Percentiles rank a stretch among this genome's conserved stretches.
Conservation (phyloP, 2,797 vertebrate genomes). For the Oryzias sinensis region DNA sequence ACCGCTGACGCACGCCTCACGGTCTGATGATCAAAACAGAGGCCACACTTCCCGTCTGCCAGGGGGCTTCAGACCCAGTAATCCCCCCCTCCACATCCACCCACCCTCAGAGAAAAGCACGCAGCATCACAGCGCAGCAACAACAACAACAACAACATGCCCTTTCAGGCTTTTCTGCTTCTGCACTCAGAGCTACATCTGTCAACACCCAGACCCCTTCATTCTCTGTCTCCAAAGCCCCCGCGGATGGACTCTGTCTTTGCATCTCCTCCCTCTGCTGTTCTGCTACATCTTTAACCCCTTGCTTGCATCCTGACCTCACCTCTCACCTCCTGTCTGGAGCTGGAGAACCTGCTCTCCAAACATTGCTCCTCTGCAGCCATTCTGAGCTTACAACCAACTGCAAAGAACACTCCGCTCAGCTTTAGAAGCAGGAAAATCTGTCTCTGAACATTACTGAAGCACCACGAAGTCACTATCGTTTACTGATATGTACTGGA, state of each 20-base stretch:
- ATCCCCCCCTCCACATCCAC: constrained; percentile 34
- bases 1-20: constrained; percentile 23
- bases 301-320: constrained; percentile 7
- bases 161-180: constrained; percentile 38
- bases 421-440: no score
- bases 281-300: constrained; percentile 46
- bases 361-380: constrained; percentile 31
- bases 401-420: no score
- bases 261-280: constrained; percentile 30
- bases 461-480: constrained; percentile 32
- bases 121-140: constrained; percentile 34
- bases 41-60: constrained; percentile 22
- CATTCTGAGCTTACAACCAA: background rate
- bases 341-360: constrained; percentile 6
- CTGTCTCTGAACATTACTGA: constrained; percentile 12
- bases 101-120: constrained; percentile 17
- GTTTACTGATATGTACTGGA: no score
- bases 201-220: constrained; percentile 32
- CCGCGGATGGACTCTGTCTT: constrained; percentile 17
- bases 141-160: constrained; percentile 22
- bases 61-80: constrained; percentile 16
- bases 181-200: constrained; percentile 47
- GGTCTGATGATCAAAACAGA: constrained; percentile 36
- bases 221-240: background rate
- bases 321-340: constrained; percentile 7